Conservation (phyloP, 2,113 vertebrate species). For the Ctenomys sociabilis region DNA sequence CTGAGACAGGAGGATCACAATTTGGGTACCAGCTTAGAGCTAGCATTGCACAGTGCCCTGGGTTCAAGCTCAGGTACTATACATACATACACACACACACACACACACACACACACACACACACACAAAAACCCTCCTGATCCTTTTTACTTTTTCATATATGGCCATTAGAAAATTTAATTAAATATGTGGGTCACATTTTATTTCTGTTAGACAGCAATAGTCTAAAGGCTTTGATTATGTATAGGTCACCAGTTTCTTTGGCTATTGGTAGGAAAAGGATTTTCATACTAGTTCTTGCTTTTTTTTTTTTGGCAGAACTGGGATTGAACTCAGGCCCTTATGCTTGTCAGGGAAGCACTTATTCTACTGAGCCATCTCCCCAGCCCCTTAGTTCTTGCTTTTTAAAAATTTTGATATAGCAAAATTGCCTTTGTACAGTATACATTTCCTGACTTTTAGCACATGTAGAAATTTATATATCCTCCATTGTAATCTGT, state of each 20-base stretch:
- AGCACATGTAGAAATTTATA: background rate
- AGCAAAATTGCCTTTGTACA: background rate
- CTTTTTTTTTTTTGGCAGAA: too few relatives aligned
- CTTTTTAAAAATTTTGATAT: background rate
- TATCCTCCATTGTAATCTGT: background rate
- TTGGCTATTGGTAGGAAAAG: background rate
- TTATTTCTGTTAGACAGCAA: background rate
- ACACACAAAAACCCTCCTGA: background rate
- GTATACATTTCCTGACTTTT: background rate
- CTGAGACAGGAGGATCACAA: background rate
- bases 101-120: too few relatives aligned
- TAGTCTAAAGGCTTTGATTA: background rate
- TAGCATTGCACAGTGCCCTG: background rate
- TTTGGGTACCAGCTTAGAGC: background rate
- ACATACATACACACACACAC: too few relatives aligned
- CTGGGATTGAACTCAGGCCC: too few relatives aligned
- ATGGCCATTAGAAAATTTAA: slow-evolving; percentile 4
- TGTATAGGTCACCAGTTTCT: background rate
- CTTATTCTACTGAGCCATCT: too few relatives aligned
- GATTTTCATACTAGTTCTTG: background rate
- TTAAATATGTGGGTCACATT: background rate
- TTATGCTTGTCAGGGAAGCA: too few relatives aligned
- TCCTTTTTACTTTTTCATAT: background rate
- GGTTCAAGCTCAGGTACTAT: too few relatives aligned
- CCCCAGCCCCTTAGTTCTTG: background rate